Base-by-base conservation (phyloP, 2,113 vertebrate genomes). In the Gambusia holbrooki region DNA sequence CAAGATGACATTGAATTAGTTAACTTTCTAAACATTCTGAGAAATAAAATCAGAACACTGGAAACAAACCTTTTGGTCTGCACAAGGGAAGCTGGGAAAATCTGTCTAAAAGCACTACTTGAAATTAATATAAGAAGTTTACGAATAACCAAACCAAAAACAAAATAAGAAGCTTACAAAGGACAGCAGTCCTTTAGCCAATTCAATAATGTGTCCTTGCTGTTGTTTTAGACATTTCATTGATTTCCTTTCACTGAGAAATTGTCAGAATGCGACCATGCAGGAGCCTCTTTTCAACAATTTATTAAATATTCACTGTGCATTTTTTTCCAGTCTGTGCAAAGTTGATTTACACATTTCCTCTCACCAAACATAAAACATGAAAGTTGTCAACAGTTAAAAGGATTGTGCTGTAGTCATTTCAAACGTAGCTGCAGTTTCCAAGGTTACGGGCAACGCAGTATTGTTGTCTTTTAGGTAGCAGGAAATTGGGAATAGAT, bases 351-450 rank as follows among this genome's bases (percentile, higher is more conserved):
- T 66, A 29, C 9, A 13, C 14, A 66, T 69, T 73, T 63, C 65
- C 29, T 67, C 13, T 33, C 32, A 51, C 60, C 60, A 71, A 66
- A 32, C 37, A 3, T 72, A 48, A 63, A 66, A 74, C 12, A 69
- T 75, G 25, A 76, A 87, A 69, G 78, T 77, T 80, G 72, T 30
- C 51, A 64, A 71, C 29, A 79, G 42, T 25, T 75, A 51, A 83
- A 71, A 79, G 62, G 66, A 81, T 61, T 13, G 29, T 65, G 77
- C 71, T 71, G 48, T 67, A 76, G 76, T n/a, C 66, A 68, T 86
- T 87, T 89, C 75, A 85, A 83, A 90, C 76, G 82, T 74, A 71
- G 62, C 80, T 84, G 73, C 89, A 84, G 91, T 92, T 92, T 85
- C 91, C 92, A 83, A 87, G 90, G 90, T 88, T 89, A 92, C 90